Percentiles rank a stretch among this genome's conserved stretches.
These are phyloP conservation scores for Lagocephalus sceleratus DNA, from an alignment of 2,797 vertebrate species.

Conservation along the genomic window DNA sequence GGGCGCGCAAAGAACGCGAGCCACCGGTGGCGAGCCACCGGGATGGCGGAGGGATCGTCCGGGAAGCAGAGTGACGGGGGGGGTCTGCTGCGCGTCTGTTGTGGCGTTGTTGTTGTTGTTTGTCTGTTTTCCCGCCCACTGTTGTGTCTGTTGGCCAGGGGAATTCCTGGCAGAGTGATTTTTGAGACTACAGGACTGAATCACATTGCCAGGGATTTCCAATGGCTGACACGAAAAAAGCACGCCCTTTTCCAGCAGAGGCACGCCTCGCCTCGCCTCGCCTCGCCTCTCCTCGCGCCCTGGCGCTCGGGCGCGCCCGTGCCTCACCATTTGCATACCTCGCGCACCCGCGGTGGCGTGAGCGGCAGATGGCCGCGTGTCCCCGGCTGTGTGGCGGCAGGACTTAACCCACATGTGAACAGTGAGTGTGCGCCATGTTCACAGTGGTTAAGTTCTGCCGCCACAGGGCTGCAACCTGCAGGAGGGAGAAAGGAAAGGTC, in stretches of 20 bases:
- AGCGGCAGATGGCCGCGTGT: slow-evolving; percentile 9
- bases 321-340: slow-evolving; percentile 25
- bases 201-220: slow-evolving; percentile 99
- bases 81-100: not conserved
- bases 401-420: slow-evolving; percentile 95
- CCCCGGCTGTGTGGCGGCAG: slow-evolving; percentile 76
- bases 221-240: slow-evolving; percentile 81
- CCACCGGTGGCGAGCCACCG: not conserved
- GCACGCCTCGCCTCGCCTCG: slow-evolving; percentile 4
- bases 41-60: slow-evolving; percentile 11
- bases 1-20: not conserved
- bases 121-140: slow-evolving; percentile 16
- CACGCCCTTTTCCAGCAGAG: slow-evolving; percentile 20
- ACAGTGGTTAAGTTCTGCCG: slow-evolving; percentile 98
- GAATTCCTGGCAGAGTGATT: slow-evolving; percentile 98
- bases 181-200: slow-evolving; percentile 83
- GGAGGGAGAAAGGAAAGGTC: slow-evolving; percentile 36
- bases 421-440: slow-evolving; percentile 82
- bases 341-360: slow-evolving; percentile 10
- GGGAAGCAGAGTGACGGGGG: slow-evolving; percentile 16
- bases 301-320: slow-evolving; percentile 9
- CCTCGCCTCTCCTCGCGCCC: too few relatives aligned
- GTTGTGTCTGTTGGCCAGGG: slow-evolving; percentile 82
- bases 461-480: slow-evolving; percentile 60
- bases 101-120: slow-evolving; percentile 4